Conservation (phyloP, 2,888 invertebrate genomes). For the Slavum lentiscoides region DNA sequence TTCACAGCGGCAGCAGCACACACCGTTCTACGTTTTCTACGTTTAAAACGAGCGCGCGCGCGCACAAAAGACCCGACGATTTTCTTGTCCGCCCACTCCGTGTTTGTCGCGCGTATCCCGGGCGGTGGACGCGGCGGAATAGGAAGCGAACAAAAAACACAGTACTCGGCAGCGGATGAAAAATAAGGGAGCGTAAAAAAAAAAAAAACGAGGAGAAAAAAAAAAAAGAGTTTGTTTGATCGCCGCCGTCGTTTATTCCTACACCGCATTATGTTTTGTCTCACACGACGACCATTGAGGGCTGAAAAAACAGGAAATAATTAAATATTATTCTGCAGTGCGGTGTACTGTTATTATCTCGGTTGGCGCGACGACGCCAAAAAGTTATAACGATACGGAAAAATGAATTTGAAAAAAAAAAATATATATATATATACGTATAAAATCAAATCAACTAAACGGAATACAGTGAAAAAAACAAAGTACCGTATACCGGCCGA, state of each 20-base stretch:
- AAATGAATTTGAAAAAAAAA: neutral
- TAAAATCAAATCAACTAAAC: neutral
- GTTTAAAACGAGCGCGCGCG: neutral
- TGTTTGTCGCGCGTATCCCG: neutral
- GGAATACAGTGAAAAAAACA: neutral
- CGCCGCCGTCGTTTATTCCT: slow-evolving; percentile 46
- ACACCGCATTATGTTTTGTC: slow-evolving; percentile 18
- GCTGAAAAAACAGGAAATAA: slow-evolving; percentile 50
- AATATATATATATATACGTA: too few relatives aligned
- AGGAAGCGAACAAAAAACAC: neutral
- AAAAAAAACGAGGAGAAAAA: neutral
- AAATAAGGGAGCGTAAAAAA: neutral
- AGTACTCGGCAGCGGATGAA: neutral
- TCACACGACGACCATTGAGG: neutral
- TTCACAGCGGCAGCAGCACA: neutral
- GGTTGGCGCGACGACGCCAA: slow-evolving; percentile 27
- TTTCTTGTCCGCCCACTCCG: slow-evolving; percentile 51
- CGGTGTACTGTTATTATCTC: slow-evolving; percentile 43
- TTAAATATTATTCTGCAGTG: slow-evolving; percentile 38
- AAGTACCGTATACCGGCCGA: neutral
- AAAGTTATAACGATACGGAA: slow-evolving; percentile 47
- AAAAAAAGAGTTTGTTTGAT: slow-evolving; percentile 44
- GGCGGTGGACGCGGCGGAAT: neutral
- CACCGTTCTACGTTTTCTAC: neutral
- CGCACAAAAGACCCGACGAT: slow-evolving; percentile 34